These are phyloP conservation scores for Helarctos malayanus DNA, from an alignment of 2,797 vertebrate genomes.

Conservation along the genomic window DNA sequence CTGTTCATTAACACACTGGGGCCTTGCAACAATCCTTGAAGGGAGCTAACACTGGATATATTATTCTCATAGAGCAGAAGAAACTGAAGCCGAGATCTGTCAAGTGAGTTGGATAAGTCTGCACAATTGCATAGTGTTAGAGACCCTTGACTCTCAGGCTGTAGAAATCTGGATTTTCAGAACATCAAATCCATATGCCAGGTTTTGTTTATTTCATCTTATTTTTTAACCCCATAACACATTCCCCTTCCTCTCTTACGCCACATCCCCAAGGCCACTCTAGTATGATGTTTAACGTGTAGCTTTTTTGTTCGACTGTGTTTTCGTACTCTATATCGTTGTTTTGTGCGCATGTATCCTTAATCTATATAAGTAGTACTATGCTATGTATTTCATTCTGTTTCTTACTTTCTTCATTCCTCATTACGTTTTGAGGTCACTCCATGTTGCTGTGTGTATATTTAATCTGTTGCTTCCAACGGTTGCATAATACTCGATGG, in stretches of 20 bases:
- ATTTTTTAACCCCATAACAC: not conserved
- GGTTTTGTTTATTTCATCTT: not conserved
- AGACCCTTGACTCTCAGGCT: not conserved
- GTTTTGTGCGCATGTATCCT: not conserved
- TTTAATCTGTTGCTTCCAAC: constrained; percentile 27
- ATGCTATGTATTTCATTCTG: not conserved
- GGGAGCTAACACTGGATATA: not conserved
- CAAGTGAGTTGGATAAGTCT: constrained; percentile 9
- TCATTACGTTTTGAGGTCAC: not conserved
- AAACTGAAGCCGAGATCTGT: not conserved
- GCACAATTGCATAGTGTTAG: not conserved
- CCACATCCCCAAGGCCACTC: not conserved
- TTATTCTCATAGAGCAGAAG: not conserved
- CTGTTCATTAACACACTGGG: not conserved
- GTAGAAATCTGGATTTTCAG: constrained; percentile 23
- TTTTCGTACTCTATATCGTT: constrained; percentile 39
- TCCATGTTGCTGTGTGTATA: not conserved
- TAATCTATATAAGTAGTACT: not conserved
- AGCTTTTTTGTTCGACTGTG: not conserved
- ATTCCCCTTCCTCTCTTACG: not conserved
- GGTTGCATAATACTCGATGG: not conserved
- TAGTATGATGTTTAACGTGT: not conserved
- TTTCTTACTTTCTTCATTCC: constrained; percentile 53
- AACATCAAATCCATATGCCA: not conserved
- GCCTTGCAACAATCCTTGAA: not conserved